Evolutionary conservation across 2,797 vertebrate species (phyloP).

Genomic region (Lagorchestes hirsutus): DNA sequence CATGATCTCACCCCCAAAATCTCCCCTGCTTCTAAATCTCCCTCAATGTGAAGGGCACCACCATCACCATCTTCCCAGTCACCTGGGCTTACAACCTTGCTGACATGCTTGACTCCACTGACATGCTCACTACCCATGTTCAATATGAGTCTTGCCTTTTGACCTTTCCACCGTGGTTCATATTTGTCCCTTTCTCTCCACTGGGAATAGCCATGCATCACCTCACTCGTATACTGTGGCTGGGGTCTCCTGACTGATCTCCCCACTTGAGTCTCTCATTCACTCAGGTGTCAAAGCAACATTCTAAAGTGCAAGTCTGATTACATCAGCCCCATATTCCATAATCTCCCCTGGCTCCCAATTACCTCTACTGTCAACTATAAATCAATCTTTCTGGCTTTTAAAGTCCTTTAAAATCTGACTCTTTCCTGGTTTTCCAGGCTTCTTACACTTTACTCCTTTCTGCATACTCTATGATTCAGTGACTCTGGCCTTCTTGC

Average conservation of each 20-base stretch:
- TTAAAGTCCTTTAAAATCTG: not conserved
- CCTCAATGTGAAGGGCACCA: not conserved
- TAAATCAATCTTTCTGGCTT: not conserved
- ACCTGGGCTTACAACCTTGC: not conserved
- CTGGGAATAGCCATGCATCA: not conserved
- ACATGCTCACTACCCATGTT: not conserved
- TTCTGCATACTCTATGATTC: not conserved
- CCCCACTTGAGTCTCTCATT: not conserved
- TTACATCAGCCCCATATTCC: not conserved
- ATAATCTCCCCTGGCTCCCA: not conserved
- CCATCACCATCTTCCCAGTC: not conserved
- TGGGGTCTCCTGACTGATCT: not conserved
- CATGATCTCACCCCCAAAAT: not conserved
- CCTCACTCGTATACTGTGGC: not conserved
- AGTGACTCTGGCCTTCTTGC: not conserved
- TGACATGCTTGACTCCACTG: not conserved
- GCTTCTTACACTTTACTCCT: not conserved
- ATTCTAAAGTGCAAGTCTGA: not conserved
- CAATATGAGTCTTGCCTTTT: not conserved
- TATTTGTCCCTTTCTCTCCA: not conserved
- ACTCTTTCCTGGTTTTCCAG: not conserved
- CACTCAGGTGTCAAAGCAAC: not conserved
- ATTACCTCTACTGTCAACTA: not conserved
- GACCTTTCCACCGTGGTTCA: not conserved
- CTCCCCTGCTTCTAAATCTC: not conserved